Evolutionary conservation across 2,797 vertebrate genomes (phyloP), one percentile per base, ranked within the genome.

Genomic region (Platyrinchus mystaceus): DNA sequence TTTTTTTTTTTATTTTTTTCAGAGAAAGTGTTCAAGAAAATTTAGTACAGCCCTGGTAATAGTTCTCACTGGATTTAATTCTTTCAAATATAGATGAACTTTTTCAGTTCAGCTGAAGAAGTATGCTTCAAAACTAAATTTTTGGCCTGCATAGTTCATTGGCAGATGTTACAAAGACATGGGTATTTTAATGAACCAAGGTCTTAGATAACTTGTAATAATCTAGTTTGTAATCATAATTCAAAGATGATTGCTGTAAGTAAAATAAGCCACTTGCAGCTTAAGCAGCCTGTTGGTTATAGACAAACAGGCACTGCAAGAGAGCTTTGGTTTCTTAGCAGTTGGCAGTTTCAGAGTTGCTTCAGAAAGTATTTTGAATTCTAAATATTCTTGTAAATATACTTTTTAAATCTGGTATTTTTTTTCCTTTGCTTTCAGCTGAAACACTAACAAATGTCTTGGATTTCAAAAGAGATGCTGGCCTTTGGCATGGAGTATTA

Each of bases 381-480:
- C 24, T 81, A 70, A n/a, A 50, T 62, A 46, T 39, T 79, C 52
- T 79, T 6, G 15, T 56, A 59, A 59, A 70, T 41, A 27, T 5
- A 5, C 28, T 56, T 80, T 49, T 66, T 14, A 78, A 75, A 34
- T 69, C 34, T 73, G 10, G 9, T 60, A 0, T 43, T 30, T 78
- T 56, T 56, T 87, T 93, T 60, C 88, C 67, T 96, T 92, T 32
- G 13, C 82, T 98, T 97, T 39, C 97, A 99, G 99, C 98, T 70
- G 99, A 99, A 97, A 99, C 98, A 26, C 97, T 99, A 87, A 99
- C 98, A 63, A 99, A 99, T 47, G 99, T 99, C 84, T 97, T 99
- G 98, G 99, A 99, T 98, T 99, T 99, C 97, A 99, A 99, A 96
- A 98, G 99, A 95, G 99, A 99, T 80, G 99, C 99, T 43, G 99